Percentiles rank a stretch among this genome's conserved stretches.
Conservation (phyloP, 1,140 invertebrate species). For the Nasonia giraulti region DNA sequence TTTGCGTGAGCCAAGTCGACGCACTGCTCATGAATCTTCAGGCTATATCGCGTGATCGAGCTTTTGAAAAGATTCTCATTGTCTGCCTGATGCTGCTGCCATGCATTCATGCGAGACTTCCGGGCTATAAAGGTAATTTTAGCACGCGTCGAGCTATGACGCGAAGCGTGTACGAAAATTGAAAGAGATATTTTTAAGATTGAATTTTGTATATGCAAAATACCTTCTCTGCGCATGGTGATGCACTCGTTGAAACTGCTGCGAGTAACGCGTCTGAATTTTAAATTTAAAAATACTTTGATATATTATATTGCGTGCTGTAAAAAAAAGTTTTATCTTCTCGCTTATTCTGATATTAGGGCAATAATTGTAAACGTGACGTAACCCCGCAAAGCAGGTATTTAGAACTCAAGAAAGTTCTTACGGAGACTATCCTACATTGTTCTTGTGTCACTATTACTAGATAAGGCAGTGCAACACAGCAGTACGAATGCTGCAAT, state of each 20-base stretch:
- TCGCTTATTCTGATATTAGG: background rate
- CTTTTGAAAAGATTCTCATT: slow-evolving; percentile 33
- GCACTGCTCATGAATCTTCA: background rate
- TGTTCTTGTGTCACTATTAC: too few species aligned
- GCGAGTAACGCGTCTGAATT: background rate
- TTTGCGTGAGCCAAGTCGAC: background rate
- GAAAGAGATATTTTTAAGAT: slow-evolving; percentile 2
- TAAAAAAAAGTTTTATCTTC: background rate
- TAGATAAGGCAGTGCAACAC: too few species aligned
- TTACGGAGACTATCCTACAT: too few species aligned
- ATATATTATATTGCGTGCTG: background rate
- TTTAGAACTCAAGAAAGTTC: too few species aligned
- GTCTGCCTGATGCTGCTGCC: background rate
- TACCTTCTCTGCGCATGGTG: background rate
- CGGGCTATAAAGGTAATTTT: background rate
- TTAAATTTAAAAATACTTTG: background rate
- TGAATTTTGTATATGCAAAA: background rate
- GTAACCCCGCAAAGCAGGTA: background rate
- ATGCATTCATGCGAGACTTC: background rate
- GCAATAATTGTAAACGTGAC: background rate
- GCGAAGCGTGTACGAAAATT: background rate
- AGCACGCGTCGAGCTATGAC: background rate
- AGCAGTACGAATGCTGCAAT: too few species aligned
- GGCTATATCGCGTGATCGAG: background rate
- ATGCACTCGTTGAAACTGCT: background rate